These are phyloP conservation scores for Parnassius smintheus DNA, from an alignment of 2,888 invertebrate genomes.

Conservation along the genomic window DNA sequence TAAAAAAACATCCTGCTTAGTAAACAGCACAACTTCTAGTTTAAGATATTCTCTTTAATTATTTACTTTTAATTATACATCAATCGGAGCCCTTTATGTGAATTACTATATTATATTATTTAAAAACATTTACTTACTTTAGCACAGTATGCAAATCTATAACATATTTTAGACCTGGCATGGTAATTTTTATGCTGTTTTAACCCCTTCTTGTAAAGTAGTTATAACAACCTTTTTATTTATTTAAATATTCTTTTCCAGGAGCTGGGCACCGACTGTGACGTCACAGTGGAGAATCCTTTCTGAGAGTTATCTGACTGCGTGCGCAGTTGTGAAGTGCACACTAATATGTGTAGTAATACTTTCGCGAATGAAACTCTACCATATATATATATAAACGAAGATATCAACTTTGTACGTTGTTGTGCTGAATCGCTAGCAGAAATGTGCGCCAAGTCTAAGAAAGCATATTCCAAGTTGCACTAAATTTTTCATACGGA, in stretches of 20 bases:
- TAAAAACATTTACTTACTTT: too few relatives aligned
- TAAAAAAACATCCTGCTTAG: too few relatives aligned
- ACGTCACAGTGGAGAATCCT: slow-evolving; percentile 37
- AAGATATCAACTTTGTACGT: neutral
- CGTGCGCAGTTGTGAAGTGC: neutral
- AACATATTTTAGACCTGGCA: too few relatives aligned
- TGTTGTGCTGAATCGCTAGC: neutral
- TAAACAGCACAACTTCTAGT: too few relatives aligned
- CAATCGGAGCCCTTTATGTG: too few relatives aligned
- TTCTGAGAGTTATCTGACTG: slow-evolving; percentile 29
- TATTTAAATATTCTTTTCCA: slow-evolving; percentile 26
- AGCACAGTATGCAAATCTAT: too few relatives aligned
- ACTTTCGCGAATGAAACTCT: slow-evolving; percentile 5
- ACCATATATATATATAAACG: slow-evolving; percentile 1
- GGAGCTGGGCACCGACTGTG: slow-evolving; percentile 36
- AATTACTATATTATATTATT: too few relatives aligned
- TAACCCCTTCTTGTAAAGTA: too few relatives aligned
- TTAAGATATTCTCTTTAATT: too few relatives aligned
- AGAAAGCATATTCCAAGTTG: slow-evolving; percentile 16
- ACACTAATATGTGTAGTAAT: slow-evolving; percentile 10
- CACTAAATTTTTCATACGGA: slow-evolving; percentile 6
- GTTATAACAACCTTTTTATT: neutral
- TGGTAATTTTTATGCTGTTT: too few relatives aligned
- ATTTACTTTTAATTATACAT: too few relatives aligned
- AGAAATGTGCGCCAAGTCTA: slow-evolving; percentile 9